Conservation (phyloP, 2,888 invertebrate species). For the Melieria crassipennis region DNA sequence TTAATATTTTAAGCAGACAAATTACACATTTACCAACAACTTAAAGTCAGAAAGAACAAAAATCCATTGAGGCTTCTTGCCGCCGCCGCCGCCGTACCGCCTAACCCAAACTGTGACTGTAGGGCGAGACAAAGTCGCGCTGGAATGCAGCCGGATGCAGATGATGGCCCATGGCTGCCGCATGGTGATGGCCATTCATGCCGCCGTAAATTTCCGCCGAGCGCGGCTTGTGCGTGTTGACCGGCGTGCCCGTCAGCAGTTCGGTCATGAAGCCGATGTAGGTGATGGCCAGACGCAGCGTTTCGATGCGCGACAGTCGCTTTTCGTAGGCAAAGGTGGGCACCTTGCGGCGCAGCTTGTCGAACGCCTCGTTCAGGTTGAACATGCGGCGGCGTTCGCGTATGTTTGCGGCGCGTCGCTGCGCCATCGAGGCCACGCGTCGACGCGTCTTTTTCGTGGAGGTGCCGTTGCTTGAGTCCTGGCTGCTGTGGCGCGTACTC, state of each 20-base stretch:
- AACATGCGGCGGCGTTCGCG: conserved; percentile 94
- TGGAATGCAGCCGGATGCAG: conserved; percentile 62
- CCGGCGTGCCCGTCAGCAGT: conserved; percentile 76
- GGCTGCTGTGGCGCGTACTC: conserved; percentile 32
- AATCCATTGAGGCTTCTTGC: neutral
- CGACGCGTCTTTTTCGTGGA: conserved; percentile 82
- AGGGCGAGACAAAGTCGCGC: conserved; percentile 64
- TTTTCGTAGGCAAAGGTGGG: conserved; percentile 98
- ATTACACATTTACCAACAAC: conserved; percentile 45
- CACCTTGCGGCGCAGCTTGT: conserved; percentile 88
- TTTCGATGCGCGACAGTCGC: conserved; percentile 93
- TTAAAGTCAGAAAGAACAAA: conserved; percentile 19
- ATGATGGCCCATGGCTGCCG: conserved; percentile 57
- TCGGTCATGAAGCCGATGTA: conserved; percentile 98
- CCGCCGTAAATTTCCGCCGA: conserved; percentile 60
- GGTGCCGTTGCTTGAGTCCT: conserved; percentile 49
- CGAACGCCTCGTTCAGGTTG: conserved; percentile 95
- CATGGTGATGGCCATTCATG: conserved; percentile 63
- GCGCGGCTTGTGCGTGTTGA: conserved; percentile 62
- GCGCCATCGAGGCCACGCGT: conserved; percentile 89
- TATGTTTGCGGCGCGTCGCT: conserved; percentile 91
- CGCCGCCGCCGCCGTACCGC: neutral
- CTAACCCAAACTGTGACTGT: conserved; percentile 61
- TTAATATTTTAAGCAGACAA: conserved; percentile 34
- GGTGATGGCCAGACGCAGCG: conserved; percentile 91